Evolutionary conservation across 2,113 vertebrate species (phyloP).

Genomic region (Engraulis encrasicolus): DNA sequence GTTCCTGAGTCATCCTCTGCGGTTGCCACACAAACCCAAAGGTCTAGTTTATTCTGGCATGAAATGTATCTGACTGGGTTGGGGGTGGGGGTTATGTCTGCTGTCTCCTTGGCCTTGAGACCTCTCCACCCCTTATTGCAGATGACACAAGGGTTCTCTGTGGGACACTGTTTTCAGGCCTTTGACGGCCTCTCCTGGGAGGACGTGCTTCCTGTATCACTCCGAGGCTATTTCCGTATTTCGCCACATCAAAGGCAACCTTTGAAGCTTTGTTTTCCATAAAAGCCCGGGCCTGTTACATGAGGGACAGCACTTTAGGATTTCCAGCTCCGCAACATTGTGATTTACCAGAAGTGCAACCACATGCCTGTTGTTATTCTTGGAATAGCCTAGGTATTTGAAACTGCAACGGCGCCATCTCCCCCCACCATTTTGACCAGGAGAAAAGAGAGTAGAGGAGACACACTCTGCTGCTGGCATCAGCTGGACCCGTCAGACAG

Average conservation of each 20-base stretch:
- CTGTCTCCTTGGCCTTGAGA: not conserved
- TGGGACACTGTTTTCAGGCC: conserved; percentile 7
- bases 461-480: not conserved
- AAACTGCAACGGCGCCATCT: not conserved
- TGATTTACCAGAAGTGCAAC: not conserved
- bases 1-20: not conserved
- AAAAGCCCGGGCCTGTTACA: not conserved
- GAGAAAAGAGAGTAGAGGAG: not conserved
- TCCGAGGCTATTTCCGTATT: not conserved
- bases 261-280: conserved; percentile 27
- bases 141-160: not conserved
- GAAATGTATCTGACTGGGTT: not conserved
- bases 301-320: not conserved
- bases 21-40: not conserved
- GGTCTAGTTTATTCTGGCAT: not conserved
- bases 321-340: not conserved
- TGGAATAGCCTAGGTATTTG: not conserved
- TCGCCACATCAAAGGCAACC: conserved; percentile 20
- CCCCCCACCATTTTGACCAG: not conserved
- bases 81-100: no score
- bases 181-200: conserved; percentile 20
- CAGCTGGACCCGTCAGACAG: not conserved
- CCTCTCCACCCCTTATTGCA: not conserved
- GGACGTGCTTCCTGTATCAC: conserved; percentile 6
- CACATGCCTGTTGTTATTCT: conserved; percentile 1